Conservation (phyloP, 1,140 invertebrate genomes). For the Delia radicum region DNA sequence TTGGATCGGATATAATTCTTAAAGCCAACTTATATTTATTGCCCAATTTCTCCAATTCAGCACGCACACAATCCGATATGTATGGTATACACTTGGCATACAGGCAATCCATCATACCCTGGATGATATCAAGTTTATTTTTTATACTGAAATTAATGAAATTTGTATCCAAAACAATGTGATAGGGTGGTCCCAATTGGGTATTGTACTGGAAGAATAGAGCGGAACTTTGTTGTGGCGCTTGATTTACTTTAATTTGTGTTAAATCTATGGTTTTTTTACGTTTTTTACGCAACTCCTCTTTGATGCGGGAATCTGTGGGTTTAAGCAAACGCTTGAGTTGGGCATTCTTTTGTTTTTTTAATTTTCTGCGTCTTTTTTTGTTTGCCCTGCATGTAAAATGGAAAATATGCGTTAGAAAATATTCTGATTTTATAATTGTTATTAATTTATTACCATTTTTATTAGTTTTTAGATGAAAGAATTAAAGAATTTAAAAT, state of each 20-base stretch:
- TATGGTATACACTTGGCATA: constrained; percentile 99
- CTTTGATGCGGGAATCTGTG: constrained; percentile 83
- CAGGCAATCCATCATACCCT: constrained; percentile 98
- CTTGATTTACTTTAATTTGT: constrained; percentile 76
- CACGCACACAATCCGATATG: constrained; percentile 97
- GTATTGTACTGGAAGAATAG: constrained; percentile 98
- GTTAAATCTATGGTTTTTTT: constrained; percentile 73
- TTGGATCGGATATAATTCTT: constrained; percentile 92
- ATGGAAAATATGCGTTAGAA: constrained; percentile 66
- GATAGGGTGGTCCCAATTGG: constrained; percentile 96
- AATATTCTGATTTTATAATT: no score
- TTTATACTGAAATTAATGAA: constrained; percentile 99
- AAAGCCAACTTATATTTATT: constrained; percentile 93
- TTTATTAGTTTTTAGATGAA: background rate
- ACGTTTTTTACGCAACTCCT: constrained; percentile 66
- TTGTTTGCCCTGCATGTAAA: constrained; percentile 76
- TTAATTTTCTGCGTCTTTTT: constrained; percentile 76
- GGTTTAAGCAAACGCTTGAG: constrained; percentile 87
- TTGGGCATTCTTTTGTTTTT: constrained; percentile 77
- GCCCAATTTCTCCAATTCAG: constrained; percentile 97
- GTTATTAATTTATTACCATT: constrained; percentile 8
- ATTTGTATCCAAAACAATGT: constrained; percentile 96
- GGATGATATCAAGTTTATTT: constrained; percentile 95
- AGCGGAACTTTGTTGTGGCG: constrained; percentile 85
- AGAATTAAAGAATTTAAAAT: background rate